Evolutionary conservation across 2,113 vertebrate species (phyloP).

Genomic region (Strigops habroptila): DNA sequence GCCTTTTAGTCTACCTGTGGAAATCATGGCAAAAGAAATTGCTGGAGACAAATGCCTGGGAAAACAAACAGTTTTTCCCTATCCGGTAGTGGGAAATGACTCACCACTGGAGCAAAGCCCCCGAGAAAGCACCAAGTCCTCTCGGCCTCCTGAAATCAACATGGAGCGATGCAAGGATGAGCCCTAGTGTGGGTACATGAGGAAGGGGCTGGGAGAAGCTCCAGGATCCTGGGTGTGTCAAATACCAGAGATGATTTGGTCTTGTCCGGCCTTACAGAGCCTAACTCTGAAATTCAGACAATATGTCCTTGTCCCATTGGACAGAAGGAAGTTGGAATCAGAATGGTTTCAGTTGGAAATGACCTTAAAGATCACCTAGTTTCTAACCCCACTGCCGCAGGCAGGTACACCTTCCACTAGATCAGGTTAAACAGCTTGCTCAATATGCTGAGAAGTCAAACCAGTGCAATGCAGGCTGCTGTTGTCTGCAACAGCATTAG

Average conservation of each 20-base stretch:
- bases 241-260: not conserved
- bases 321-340: not conserved
- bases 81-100: not conserved
- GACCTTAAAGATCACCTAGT: not conserved
- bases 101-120: not conserved
- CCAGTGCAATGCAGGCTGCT: not conserved
- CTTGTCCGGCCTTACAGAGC: not conserved
- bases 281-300: not conserved
- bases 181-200: not conserved
- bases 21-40: not conserved
- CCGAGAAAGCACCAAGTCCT: not conserved
- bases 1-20: not conserved
- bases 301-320: fast-evolving
- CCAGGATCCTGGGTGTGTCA: not conserved
- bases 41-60: not conserved
- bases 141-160: not conserved
- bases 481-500: not conserved
- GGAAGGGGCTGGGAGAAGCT: not conserved
- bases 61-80: not conserved
- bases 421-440: not conserved
- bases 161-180: fast-evolving
- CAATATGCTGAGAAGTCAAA: not conserved
- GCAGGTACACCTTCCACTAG: not conserved
- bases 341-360: not conserved
- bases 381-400: not conserved